Conservation (phyloP, 2,113 vertebrate genomes). For the Rhinoptilus africanus region DNA sequence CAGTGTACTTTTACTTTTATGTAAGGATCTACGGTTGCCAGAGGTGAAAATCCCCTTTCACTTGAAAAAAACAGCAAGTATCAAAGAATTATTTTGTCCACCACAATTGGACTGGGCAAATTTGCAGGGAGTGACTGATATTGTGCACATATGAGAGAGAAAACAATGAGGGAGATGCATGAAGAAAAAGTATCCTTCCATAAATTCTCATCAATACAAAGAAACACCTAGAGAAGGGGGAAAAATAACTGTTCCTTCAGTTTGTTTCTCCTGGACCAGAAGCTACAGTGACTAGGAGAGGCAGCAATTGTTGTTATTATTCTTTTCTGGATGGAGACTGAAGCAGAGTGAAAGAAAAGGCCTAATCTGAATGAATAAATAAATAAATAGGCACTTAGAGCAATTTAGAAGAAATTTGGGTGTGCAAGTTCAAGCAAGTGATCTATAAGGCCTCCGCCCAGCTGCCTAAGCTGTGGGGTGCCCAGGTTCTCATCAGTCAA, state of each 20-base stretch:
- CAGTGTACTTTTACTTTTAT: neutral
- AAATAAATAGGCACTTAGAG: conserved; percentile 37
- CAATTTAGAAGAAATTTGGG: conserved; percentile 20
- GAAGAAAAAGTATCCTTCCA: neutral
- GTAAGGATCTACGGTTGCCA: neutral
- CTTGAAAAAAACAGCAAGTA: neutral
- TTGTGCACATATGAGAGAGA: neutral
- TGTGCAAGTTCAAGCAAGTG: conserved; percentile 36
- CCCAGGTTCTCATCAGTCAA: neutral
- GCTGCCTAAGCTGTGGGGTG: neutral
- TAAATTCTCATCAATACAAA: neutral
- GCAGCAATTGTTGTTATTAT: neutral
- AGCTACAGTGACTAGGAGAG: neutral
- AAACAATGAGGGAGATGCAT: neutral
- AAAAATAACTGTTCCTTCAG: neutral
- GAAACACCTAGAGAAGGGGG: neutral
- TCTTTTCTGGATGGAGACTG: neutral
- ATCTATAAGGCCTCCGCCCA: neutral
- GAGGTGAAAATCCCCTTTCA: neutral
- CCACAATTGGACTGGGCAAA: neutral
- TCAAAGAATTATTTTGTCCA: neutral
- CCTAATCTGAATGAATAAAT: conserved; percentile 24
- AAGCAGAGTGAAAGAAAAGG: neutral
- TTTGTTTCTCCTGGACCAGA: neutral
- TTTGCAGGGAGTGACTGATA: neutral